Evolutionary conservation across 2,888 invertebrate genomes (phyloP).

Genomic region (Xanthorhoe spadicearia): DNA sequence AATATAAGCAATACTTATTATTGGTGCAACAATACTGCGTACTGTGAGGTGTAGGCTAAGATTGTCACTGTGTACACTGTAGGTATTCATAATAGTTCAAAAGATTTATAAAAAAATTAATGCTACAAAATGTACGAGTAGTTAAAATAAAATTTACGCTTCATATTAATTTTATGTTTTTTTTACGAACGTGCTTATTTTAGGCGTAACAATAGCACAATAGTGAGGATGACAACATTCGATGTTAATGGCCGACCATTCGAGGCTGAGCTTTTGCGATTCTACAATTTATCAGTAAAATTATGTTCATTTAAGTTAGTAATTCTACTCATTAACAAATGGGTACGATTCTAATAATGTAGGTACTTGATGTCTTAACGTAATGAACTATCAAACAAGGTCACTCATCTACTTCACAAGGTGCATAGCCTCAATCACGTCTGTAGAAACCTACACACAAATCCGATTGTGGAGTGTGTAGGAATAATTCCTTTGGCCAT

Average conservation of each 20-base stretch:
- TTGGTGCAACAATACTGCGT: background rate
- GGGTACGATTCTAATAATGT: background rate
- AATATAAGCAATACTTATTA: background rate
- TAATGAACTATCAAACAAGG: slow-evolving; percentile 23
- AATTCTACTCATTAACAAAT: too few species aligned
- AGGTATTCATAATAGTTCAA: background rate
- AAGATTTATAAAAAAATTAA: background rate
- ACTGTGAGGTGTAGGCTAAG: too few species aligned
- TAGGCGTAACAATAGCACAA: background rate
- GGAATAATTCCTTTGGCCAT: slow-evolving; percentile 52
- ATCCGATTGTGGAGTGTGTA: slow-evolving; percentile 59
- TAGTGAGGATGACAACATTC: too few species aligned
- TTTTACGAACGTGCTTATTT: background rate
- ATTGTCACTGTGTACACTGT: too few species aligned
- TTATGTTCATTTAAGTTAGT: too few species aligned
- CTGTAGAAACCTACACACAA: slow-evolving; percentile 54
- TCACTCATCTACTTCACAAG: slow-evolving; percentile 11
- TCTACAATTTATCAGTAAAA: too few species aligned
- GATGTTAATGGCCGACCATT: too few species aligned
- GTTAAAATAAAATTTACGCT: background rate
- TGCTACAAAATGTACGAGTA: background rate
- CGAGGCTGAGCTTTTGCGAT: too few species aligned
- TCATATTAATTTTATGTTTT: slow-evolving; percentile 1
- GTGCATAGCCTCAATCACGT: slow-evolving; percentile 23
- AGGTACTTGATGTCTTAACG: background rate